phyloP scores from a whole-genome alignment of 2,797 vertebrate genomes.

The Gallinago nigripennis region DNA sequence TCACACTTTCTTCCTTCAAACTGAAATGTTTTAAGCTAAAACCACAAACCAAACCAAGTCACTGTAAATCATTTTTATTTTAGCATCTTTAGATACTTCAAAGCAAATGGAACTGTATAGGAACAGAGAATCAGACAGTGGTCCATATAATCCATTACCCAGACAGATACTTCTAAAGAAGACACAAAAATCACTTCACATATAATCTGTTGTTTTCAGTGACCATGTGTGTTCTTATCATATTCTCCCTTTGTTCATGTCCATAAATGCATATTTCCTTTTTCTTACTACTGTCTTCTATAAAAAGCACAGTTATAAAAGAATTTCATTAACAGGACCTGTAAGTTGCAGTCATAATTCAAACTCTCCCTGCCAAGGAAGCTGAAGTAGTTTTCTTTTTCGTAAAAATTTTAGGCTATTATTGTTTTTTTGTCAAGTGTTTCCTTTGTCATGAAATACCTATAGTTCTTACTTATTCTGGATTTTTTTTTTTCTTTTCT shows the following conservation, averaged over 20 bases:
- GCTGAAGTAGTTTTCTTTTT: background rate
- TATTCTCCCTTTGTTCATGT: background rate
- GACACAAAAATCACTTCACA: background rate
- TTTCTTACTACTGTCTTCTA: background rate
- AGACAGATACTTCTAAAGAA: background rate
- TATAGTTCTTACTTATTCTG: slow-evolving; percentile 35
- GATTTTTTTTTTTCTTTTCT: background rate
- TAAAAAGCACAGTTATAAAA: background rate
- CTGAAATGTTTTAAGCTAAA: background rate
- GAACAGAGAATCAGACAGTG: background rate
- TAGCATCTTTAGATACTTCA: background rate
- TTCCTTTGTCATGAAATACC: slow-evolving; percentile 13
- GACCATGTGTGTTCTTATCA: background rate
- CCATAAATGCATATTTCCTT: background rate
- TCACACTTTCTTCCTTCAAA: background rate
- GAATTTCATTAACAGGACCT: background rate
- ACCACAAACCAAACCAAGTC: background rate
- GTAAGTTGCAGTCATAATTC: background rate
- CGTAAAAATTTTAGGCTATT: background rate
- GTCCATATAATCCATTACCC: background rate
- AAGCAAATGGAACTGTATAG: background rate
- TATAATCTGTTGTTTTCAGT: background rate
- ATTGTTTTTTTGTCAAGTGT: background rate
- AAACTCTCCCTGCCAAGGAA: background rate
- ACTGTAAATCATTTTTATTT: background rate